Conservation (phyloP, 1,140 invertebrate species). For the Bombus turneri region DNA sequence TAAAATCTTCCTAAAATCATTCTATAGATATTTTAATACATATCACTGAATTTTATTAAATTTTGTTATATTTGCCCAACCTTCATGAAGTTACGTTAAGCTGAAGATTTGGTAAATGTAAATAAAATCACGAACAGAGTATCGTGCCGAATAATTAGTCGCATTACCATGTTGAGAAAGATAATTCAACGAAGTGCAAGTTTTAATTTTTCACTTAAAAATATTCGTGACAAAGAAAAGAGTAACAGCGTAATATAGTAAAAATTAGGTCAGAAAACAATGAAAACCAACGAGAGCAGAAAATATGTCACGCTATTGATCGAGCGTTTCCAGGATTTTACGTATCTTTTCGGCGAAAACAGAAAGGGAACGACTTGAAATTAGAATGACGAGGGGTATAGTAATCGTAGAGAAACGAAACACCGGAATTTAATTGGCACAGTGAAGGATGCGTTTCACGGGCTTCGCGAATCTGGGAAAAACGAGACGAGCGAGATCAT, state of each 20-base stretch:
- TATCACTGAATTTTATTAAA: too few relatives aligned
- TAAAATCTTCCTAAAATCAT: too few relatives aligned
- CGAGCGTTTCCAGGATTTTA: not conserved
- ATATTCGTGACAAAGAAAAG: not conserved
- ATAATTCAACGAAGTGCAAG: too few relatives aligned
- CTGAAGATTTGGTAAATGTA: too few relatives aligned
- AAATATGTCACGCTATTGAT: not conserved
- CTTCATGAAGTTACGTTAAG: too few relatives aligned
- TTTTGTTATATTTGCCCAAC: too few relatives aligned
- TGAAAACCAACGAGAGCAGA: not conserved
- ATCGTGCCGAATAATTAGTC: too few relatives aligned
- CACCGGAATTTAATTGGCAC: conserved; percentile 37
- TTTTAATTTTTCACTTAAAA: not conserved
- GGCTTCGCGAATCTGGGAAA: conserved; percentile 16
- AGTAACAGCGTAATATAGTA: not conserved
- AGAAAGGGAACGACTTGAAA: not conserved
- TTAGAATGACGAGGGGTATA: not conserved
- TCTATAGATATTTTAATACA: too few relatives aligned
- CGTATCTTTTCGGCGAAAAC: too few relatives aligned
- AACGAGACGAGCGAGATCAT: conserved; percentile 3
- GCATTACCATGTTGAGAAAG: too few relatives aligned
- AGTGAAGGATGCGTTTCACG: conserved; percentile 16
- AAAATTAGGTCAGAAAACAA: not conserved
- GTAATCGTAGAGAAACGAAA: conserved; percentile 12
- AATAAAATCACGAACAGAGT: too few relatives aligned